Evolutionary conservation across 2,888 invertebrate species (phyloP), one percentile per base, ranked within the genome.

Genomic region (Dexiosoma caninum): DNA sequence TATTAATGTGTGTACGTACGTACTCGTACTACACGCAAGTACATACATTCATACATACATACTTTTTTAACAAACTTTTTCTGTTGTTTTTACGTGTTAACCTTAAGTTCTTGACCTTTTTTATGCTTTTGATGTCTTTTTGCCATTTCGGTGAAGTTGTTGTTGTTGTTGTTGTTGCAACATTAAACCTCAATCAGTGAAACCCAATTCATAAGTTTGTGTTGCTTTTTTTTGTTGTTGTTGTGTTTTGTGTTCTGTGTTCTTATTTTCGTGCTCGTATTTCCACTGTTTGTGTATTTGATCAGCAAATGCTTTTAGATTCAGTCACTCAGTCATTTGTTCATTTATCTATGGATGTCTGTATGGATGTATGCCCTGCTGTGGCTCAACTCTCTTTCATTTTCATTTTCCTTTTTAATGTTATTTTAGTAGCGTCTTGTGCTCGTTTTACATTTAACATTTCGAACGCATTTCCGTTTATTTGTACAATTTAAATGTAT

Each of bases 401-500:
- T 64, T 71, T 53, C 19, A 16, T 53, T 60, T 70, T 75, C 12
- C 57, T 10, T 66, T 66, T 66, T 37, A 5, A 21, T 51, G 49
- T 53, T 72, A 53, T 14, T 53, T 35, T 53, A 40, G 42, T 62
- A 35, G 21, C 53, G 32, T 59, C 37, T 7, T 55, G 37, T 59
- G 21, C 77, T 74, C 59, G 16, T 62, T 64, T 81, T 77, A 81
- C 77, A 77, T 81, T 81, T 81, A 72, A 64, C 77, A 77, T 81
- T 77, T 77, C 59, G 81, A 74, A 81, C 81, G 81, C 81, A 81
- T 70, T 81, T 81, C 81, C 81, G 81, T 57, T 74, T 77, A 51
- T 74, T 69, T 77, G 64, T 69, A 40, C 37, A 70, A 77, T 32
- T 64, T 42, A 70, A 74, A 44, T 64, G 60, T 55, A 60, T 30